A percentile compares a stretch with the other conserved stretches of the same genome.
Conservation (phyloP, 2,113 vertebrate genomes). For the Patagioenas fasciata region DNA sequence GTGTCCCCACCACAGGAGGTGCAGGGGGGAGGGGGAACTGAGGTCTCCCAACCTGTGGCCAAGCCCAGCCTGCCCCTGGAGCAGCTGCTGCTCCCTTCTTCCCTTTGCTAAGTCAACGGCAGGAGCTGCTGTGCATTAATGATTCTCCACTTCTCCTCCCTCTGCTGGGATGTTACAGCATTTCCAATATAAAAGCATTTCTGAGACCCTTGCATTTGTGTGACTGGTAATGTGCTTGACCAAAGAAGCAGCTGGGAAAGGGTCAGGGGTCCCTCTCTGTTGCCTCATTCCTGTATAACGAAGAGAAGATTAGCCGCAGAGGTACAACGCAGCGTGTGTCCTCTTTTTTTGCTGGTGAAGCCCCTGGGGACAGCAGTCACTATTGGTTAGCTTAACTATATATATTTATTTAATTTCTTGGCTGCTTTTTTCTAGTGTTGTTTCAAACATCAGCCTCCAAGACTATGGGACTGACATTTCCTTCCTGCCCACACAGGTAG, state of each 20-base stretch:
- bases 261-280: neutral
- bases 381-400: neutral
- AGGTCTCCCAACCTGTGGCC: neutral
- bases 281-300: neutral
- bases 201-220: neutral
- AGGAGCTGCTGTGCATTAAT: accelerated
- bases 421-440: neutral
- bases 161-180: neutral
- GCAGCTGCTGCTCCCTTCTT: neutral
- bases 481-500: neutral
- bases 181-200: neutral
- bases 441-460: neutral
- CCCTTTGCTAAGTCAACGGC: neutral
- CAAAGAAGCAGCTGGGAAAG: neutral
- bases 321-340: accelerated
- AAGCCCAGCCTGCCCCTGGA: neutral
- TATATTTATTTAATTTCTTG: neutral
- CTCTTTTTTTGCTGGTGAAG: neutral
- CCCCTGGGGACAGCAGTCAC: slow-evolving; percentile 1
- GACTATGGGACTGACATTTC: neutral
- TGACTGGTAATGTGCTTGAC: neutral
- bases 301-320: neutral
- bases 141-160: neutral
- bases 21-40: neutral
- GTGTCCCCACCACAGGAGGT: neutral